Conservation (phyloP, 2,113 vertebrate genomes). For the Oryzias woworae region DNA sequence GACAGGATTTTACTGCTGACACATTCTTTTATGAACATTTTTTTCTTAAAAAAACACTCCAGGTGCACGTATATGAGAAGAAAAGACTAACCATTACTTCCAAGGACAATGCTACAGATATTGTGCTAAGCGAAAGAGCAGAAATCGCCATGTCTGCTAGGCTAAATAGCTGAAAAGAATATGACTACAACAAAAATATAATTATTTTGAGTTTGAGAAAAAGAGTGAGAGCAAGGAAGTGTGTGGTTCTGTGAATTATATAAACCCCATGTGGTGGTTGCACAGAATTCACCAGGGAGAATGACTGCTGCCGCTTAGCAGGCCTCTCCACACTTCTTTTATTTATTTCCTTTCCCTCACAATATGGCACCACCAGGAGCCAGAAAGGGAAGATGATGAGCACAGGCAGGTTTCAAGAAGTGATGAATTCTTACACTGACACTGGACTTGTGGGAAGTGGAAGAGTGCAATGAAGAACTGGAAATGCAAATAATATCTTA, state of each 20-base stretch:
- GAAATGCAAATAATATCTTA: neutral
- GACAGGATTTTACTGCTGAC: too few species aligned
- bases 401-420: constrained; percentile 2
- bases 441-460: neutral
- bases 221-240: constrained; percentile 19
- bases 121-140: neutral
- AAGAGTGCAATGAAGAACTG: neutral
- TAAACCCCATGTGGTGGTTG: constrained; percentile 63
- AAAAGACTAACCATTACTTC: too few species aligned
- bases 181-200: neutral
- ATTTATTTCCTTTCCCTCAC: constrained; percentile 2
- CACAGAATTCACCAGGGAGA: constrained; percentile 62
- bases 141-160: constrained; percentile 21
- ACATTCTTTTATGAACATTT: too few species aligned
- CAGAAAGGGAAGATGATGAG: neutral
- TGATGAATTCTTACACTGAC: neutral
- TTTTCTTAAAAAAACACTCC: too few species aligned
- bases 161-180: constrained; percentile 20
- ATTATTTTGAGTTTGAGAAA: constrained; percentile 8
- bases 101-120: too few species aligned
- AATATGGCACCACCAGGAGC: constrained; percentile 7
- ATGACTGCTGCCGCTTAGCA: constrained; percentile 50
- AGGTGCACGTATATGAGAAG: too few species aligned
- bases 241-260: constrained; percentile 35
- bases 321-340: constrained; percentile 28